Conservation (phyloP, 2,113 vertebrate genomes). For the Cinclus cinclus region DNA sequence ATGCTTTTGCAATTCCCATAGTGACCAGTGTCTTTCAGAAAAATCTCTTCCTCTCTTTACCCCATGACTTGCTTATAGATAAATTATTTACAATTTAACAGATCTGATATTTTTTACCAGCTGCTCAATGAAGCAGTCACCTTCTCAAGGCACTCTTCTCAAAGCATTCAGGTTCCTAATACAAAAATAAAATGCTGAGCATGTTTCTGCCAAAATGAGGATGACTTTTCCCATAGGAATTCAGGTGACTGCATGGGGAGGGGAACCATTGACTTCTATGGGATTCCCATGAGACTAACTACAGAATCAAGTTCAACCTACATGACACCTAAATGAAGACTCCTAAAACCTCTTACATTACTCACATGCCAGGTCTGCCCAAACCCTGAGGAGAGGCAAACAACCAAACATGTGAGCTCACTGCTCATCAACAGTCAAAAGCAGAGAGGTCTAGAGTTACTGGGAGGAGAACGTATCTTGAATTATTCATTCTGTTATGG, state of each 20-base stretch:
- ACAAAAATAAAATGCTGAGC: neutral
- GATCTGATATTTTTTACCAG: neutral
- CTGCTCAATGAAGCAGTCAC: neutral
- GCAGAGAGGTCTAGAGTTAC: constrained; percentile 11
- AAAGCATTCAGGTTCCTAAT: neutral
- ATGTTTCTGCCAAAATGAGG: neutral
- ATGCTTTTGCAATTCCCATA: neutral
- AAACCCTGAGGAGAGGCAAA: neutral
- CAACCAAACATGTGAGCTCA: neutral
- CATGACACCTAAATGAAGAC: neutral
- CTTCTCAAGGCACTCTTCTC: neutral
- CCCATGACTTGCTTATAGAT: neutral
- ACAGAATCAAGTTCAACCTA: neutral
- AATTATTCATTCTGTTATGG: constrained; percentile 42
- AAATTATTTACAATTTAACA: neutral
- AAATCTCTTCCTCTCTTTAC: neutral
- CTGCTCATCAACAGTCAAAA: neutral
- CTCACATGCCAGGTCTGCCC: neutral
- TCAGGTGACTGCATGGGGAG: neutral
- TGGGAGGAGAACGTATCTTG: neutral
- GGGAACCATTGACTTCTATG: neutral
- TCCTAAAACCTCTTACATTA: neutral
- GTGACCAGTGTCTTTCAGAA: neutral
- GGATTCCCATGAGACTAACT: neutral
- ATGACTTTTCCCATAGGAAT: neutral